phyloP scores from a whole-genome alignment of 1,140 invertebrate genomes.

The Micrasema longulum region DNA sequence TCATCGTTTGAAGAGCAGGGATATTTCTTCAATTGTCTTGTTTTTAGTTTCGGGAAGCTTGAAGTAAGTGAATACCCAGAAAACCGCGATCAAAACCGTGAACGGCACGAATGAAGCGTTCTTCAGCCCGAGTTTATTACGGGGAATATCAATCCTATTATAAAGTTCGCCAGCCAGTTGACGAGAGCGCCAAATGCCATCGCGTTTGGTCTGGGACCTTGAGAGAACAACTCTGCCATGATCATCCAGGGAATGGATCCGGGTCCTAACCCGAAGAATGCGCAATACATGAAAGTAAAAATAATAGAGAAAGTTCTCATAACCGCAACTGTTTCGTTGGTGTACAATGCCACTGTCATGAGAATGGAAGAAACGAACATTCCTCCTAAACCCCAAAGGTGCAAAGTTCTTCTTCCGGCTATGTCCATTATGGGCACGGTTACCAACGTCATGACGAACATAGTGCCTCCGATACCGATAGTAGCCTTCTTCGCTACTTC shows the following conservation, averaged over 20 bases:
- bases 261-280: slow-evolving; percentile 93
- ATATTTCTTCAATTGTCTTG: slow-evolving; percentile 96
- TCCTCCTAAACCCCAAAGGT: slow-evolving; percentile 87
- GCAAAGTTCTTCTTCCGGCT: slow-evolving; percentile 87
- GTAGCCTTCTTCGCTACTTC: slow-evolving; percentile 85
- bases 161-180: slow-evolving; percentile 96
- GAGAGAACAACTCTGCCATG: slow-evolving; percentile 94
- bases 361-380: slow-evolving; percentile 95
- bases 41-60: slow-evolving; percentile 98
- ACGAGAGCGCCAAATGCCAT: slow-evolving; percentile 94
- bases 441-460: slow-evolving; percentile 92
- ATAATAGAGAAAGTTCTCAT: slow-evolving; percentile 81
- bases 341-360: slow-evolving; percentile 83
- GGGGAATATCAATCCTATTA: slow-evolving; percentile 91
- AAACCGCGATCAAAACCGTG: slow-evolving; percentile 90
- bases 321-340: slow-evolving; percentile 68
- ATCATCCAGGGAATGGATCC: slow-evolving; percentile 98
- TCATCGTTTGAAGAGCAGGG: slow-evolving; percentile 78
- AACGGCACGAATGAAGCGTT: slow-evolving; percentile 97
- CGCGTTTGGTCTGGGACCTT: slow-evolving; percentile 91
- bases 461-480: slow-evolving; percentile 92
- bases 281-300: slow-evolving; percentile 90
- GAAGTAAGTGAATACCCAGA: slow-evolving; percentile 97
- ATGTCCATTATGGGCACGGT: slow-evolving; percentile 94
- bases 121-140: slow-evolving; percentile 83